Evolutionary conservation across 2,113 vertebrate genomes (phyloP), one percentile per base, ranked within the genome.

Genomic region (Pelodiscus sinensis): DNA sequence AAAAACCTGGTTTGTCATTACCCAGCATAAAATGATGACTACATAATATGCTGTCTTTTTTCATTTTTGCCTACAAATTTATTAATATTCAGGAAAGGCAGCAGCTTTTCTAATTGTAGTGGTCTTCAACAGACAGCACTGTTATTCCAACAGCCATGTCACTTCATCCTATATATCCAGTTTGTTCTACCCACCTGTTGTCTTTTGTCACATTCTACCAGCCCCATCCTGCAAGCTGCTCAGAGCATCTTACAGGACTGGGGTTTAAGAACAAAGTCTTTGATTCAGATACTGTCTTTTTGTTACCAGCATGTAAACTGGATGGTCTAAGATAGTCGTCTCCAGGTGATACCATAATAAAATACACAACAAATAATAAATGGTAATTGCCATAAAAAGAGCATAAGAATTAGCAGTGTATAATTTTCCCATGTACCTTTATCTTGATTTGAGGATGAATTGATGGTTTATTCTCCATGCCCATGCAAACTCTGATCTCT

Each of bases 301-400:
- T 94, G 51, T 91, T 78, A 54, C 81, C 80, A 25, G 71, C 52
- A 84, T 50, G 84, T 87, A 88, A 94, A 93, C 73, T 75, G 82
- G 16, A 85, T 86, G 91, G 94, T 94, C 55, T 87, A 85, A 93
- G 91, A 93, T 90, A 95, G 88, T 86, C 85, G 78, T 56, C 77
- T 87, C 93, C 93, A 94, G 86, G 89, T 93, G 87, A 86, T 95
- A 78, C 38, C 82, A 88, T 81, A 88, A 1, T 87, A 88, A 44
- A 94, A 55, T 52, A 73, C 73, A 2, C 3, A 88, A 80, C 91
- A 95, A 93, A 94, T 84, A 95, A 94, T 93, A 95, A 94, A 95
- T 94, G 73, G 79, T 88, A 93, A 96, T 97, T 95, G 90, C 94
- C 88, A 92, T 88, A 95, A 82, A 84, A 73, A 94, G 38, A 93